These are phyloP conservation scores for Bungarus multicinctus DNA, from an alignment of 2,113 vertebrate genomes.

Conservation along the genomic window DNA sequence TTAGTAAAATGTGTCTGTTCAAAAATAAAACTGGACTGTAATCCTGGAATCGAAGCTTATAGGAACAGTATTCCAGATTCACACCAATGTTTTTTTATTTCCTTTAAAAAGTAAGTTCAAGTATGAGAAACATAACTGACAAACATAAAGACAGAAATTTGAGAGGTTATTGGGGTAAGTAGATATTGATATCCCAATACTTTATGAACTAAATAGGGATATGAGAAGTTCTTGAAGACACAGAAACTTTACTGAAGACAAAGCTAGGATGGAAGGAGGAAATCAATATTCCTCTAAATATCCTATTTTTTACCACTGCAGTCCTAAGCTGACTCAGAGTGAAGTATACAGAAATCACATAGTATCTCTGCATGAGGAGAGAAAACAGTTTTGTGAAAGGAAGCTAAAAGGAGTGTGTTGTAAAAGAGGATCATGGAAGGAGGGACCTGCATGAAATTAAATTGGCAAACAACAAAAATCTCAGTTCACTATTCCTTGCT, in stretches of 20 bases:
- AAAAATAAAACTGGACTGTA: neutral
- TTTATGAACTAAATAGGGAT: neutral
- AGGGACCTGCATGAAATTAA: neutral
- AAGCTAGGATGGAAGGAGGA: neutral
- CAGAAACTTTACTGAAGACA: neutral
- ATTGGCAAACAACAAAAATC: neutral
- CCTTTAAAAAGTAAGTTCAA: neutral
- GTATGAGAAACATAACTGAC: neutral
- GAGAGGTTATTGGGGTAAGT: neutral
- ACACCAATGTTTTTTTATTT: neutral
- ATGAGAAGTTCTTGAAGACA: neutral
- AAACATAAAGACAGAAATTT: neutral
- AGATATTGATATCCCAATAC: neutral
- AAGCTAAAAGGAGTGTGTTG: neutral
- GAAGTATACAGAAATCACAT: too few species aligned
- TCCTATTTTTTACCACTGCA: neutral
- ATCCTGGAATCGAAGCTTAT: neutral
- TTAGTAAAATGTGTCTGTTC: neutral
- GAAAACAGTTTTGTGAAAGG: neutral
- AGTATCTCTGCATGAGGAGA: neutral
- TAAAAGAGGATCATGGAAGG: neutral
- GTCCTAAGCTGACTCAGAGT: neutral
- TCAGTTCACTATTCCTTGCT: neutral
- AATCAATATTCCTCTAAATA: neutral
- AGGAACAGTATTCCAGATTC: neutral